phyloP scores from a whole-genome alignment of 1,140 invertebrate genomes.

The Lasioglossum baleicum region DNA sequence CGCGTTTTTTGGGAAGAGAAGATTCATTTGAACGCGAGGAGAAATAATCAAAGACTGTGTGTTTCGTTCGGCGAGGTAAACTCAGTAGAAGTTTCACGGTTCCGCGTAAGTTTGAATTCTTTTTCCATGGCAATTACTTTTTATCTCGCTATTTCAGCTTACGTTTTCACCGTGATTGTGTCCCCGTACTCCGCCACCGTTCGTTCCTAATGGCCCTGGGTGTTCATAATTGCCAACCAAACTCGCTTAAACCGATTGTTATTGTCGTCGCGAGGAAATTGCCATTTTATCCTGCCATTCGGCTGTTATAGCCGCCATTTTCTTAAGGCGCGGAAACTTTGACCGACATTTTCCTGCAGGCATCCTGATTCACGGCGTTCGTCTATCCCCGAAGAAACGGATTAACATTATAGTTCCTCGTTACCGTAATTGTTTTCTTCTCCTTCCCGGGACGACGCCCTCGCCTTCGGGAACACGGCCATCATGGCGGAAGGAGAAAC shows the following conservation, averaged over 20 bases:
- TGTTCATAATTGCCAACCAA: background rate
- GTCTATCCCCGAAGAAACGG: slow-evolving; percentile 18
- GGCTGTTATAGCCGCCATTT: slow-evolving; percentile 27
- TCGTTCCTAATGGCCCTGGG: background rate
- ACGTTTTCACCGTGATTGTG: background rate
- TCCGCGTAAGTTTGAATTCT: too few species aligned
- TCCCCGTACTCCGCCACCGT: background rate
- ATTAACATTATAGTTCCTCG: slow-evolving; percentile 38
- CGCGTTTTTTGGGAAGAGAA: too few species aligned
- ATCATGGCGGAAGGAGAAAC: background rate
- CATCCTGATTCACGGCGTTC: background rate
- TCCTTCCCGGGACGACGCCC: too few species aligned
- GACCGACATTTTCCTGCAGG: background rate
- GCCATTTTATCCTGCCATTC: slow-evolving; percentile 11
- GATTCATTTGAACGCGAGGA: too few species aligned
- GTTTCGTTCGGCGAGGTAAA: background rate
- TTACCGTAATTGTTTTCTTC: background rate
- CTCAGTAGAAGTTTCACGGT: too few species aligned
- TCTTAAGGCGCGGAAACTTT: slow-evolving; percentile 29
- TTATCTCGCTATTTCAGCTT: too few species aligned
- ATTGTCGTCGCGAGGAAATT: background rate
- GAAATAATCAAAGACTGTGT: background rate
- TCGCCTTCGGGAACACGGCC: background rate
- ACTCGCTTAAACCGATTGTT: background rate
- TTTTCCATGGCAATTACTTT: too few species aligned